A percentile compares a stretch with the other conserved stretches of the same genome.
Evolutionary conservation across 2,797 vertebrate species (phyloP).

Genomic region (Fistularia tabacaria): DNA sequence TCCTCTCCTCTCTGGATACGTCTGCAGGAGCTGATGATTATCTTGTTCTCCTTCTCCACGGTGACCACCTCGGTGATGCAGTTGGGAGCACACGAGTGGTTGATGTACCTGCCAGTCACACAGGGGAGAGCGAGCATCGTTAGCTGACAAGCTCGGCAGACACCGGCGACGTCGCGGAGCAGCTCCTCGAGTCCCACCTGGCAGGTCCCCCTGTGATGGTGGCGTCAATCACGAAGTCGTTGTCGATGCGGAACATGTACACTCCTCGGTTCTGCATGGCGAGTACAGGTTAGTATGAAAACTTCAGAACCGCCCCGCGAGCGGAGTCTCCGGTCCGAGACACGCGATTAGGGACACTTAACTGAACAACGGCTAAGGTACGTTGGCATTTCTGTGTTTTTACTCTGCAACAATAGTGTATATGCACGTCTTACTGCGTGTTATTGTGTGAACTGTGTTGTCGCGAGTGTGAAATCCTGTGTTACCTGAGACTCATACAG

Average conservation of each 20-base stretch:
- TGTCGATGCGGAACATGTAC: slow-evolving; percentile 98
- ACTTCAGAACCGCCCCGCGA: no score
- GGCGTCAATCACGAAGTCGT: slow-evolving; percentile 92
- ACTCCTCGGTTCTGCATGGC: slow-evolving; percentile 88
- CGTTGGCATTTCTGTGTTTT: no score
- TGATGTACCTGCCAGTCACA: slow-evolving; percentile 86
- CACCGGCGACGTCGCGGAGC: not conserved
- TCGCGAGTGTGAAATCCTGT: not conserved
- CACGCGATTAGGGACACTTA: not conserved
- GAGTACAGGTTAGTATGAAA: not conserved
- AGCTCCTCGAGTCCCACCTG: slow-evolving; percentile 70
- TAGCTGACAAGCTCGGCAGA: no score
- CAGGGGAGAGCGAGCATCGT: not conserved
- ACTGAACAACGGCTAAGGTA: not conserved
- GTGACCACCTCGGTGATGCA: slow-evolving; percentile 95
- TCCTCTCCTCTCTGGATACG: slow-evolving; percentile 97
- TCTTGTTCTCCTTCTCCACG: slow-evolving; percentile 94
- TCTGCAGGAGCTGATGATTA: slow-evolving; percentile 95
- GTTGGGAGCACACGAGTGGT: slow-evolving; percentile 95
- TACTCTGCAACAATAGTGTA: no score
- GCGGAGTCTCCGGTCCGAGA: not conserved
- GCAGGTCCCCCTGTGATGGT: slow-evolving; percentile 95
- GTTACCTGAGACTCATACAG: slow-evolving; percentile 93
- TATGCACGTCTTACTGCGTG: no score
- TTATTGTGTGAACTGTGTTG: not conserved